phyloP scores from a whole-genome alignment of 2,113 vertebrate species.

The human region GRCh38 chrX:29055001-29055500 shows the following conservation, averaged over 20 bases:
- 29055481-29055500: slow-evolving; percentile 32
- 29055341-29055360: background rate
- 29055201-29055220: background rate
- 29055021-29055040: background rate
- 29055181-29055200: background rate
- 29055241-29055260: background rate
- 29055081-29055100: background rate
- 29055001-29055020: background rate
- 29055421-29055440: background rate
- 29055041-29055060: background rate
- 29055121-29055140: background rate
- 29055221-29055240: background rate
- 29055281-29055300: background rate
- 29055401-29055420: background rate
- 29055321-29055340: background rate
- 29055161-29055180: background rate
- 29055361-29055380: background rate
- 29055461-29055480: background rate
- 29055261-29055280: background rate
- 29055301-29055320: background rate
- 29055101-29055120: background rate
- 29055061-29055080: background rate
- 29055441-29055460: background rate
- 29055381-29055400: background rate
- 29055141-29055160: background rate